phyloP scores from a whole-genome alignment of 2,797 vertebrate species.

The Aselliscus stoliczkanus region DNA sequence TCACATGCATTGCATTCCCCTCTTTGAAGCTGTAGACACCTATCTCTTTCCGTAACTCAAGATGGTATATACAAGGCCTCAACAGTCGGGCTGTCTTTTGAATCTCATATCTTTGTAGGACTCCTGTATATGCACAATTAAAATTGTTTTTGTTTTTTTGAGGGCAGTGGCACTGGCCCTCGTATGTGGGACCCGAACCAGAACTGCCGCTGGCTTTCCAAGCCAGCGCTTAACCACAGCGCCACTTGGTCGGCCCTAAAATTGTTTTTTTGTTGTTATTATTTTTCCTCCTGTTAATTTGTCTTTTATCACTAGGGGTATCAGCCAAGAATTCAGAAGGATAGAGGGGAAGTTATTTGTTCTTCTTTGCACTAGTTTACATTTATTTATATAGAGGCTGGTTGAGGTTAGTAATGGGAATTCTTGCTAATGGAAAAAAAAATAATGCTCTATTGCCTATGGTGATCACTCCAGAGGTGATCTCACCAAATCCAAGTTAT shows the following conservation, averaged over 20 bases:
- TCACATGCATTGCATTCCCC: not conserved
- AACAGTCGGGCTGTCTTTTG: not conserved
- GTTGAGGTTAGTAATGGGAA: not conserved
- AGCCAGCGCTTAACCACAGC: no score
- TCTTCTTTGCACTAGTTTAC: not conserved
- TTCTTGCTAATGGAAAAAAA: not conserved
- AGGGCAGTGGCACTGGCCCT: no score
- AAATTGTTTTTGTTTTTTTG: not conserved
- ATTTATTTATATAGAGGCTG: not conserved
- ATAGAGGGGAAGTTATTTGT: not conserved
- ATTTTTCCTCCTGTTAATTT: not conserved
- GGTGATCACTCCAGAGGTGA: not conserved
- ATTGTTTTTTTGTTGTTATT: no score
- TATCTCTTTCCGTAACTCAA: not conserved
- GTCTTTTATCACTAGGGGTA: not conserved
- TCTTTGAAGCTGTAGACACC: not conserved
- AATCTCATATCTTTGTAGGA: not conserved
- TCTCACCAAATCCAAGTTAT: not conserved
- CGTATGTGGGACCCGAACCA: no score
- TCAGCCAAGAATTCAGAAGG: not conserved
- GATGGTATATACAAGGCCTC: not conserved
- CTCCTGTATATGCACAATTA: not conserved
- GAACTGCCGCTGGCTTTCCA: no score
- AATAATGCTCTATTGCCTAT: not conserved
- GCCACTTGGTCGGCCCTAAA: no score